These are phyloP conservation scores for Plutella xylostella DNA, from an alignment of 2,888 invertebrate species.

Conservation along the genomic window DNA sequence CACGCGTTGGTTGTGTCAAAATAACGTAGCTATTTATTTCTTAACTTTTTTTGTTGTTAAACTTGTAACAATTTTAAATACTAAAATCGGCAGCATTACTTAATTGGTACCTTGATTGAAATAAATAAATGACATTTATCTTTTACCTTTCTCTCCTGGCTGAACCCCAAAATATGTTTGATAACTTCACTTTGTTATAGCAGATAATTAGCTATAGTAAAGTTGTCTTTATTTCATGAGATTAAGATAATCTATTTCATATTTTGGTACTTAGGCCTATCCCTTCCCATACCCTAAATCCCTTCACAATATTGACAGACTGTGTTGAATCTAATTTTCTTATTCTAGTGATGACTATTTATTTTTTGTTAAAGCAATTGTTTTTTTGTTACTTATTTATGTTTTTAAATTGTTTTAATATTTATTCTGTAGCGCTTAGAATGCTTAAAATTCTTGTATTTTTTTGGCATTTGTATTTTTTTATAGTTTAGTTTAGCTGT, in stretches of 20 bases:
- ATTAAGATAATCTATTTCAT: too few relatives aligned
- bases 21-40: slow-evolving; percentile 39
- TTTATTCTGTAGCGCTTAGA: slow-evolving; percentile 44
- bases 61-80: slow-evolving; percentile 32
- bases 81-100: slow-evolving; percentile 60
- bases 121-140: slow-evolving; percentile 60
- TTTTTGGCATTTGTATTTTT: slow-evolving; percentile 34
- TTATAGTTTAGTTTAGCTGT: slow-evolving; percentile 57
- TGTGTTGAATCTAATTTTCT: slow-evolving; percentile 61
- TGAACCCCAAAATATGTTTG: too few relatives aligned
- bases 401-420: slow-evolving; percentile 60
- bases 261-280: too few relatives aligned
- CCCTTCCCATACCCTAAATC: slow-evolving; percentile 29
- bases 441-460: slow-evolving; percentile 3
- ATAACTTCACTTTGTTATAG: too few relatives aligned
- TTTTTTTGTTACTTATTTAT: slow-evolving; percentile 64
- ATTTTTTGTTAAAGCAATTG: slow-evolving; percentile 58
- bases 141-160: slow-evolving; percentile 21
- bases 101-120: slow-evolving; percentile 56
- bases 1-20: slow-evolving; percentile 45
- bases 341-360: slow-evolving; percentile 60
- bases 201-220: too few relatives aligned
- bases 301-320: slow-evolving; percentile 65
- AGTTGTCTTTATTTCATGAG: too few relatives aligned
- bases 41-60: slow-evolving; percentile 47